Conservation (phyloP, 2,113 vertebrate species). For the Sylvietta virens region DNA sequence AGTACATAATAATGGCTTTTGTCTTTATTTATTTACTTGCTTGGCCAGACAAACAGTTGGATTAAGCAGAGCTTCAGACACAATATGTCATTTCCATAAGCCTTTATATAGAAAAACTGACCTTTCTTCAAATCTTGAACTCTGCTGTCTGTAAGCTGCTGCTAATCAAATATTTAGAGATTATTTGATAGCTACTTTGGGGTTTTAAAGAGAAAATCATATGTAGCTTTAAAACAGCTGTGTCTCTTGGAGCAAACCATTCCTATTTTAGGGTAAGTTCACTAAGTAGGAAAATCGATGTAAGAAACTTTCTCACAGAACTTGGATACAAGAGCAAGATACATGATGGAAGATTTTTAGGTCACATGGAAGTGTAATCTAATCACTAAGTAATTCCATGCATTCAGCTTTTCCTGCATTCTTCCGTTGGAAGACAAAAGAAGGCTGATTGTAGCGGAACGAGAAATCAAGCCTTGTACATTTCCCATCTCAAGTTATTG, state of each 20-base stretch:
- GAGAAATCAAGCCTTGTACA: not conserved
- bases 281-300: not conserved
- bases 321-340: not conserved
- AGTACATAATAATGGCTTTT: not conserved
- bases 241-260: not conserved
- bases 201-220: not conserved
- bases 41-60: conserved; percentile 12
- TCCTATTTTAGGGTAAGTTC: not conserved
- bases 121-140: not conserved
- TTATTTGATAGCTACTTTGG: conserved; percentile 16
- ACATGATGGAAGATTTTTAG: not conserved
- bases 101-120: not conserved
- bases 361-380: not conserved
- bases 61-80: conserved; percentile 20
- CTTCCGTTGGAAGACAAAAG: not conserved
- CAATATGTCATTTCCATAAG: not conserved
- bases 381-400: not conserved
- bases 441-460: not conserved
- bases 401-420: conserved; percentile 22
- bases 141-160: not conserved
- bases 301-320: not conserved
- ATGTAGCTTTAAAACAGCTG: not conserved
- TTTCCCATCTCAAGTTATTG: not conserved
- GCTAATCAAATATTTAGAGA: conserved; percentile 64
- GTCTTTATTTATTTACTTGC: conserved; percentile 12